Evolutionary conservation across 2,888 invertebrate species (phyloP).

Genomic region (Ceraclea dissimilis): DNA sequence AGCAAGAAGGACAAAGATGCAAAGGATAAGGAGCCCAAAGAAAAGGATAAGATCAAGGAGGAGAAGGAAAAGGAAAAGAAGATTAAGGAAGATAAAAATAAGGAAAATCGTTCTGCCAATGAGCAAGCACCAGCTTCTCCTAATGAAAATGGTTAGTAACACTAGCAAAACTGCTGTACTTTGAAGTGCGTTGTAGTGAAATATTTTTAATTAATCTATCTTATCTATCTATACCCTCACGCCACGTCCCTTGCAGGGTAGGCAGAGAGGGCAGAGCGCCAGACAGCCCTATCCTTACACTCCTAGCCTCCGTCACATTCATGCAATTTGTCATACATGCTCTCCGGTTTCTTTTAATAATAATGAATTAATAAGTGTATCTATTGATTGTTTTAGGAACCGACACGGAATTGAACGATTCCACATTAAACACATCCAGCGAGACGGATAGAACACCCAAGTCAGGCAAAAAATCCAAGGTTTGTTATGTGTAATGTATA

Average conservation of each 20-base stretch:
- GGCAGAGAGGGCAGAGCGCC: no score
- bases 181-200: neutral
- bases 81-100: slow-evolving; percentile 28
- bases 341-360: no score
- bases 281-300: no score
- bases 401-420: slow-evolving; percentile 41
- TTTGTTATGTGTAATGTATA: slow-evolving; percentile 27
- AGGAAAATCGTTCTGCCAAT: slow-evolving; percentile 36
- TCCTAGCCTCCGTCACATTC: no score
- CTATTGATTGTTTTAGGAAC: slow-evolving; percentile 40
- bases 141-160: slow-evolving; percentile 37
- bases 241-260: no score
- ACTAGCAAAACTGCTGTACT: no score
- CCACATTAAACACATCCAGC: slow-evolving; percentile 39
- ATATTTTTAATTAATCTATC: no score
- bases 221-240: no score
- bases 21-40: slow-evolving; percentile 21
- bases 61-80: slow-evolving; percentile 34
- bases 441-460: slow-evolving; percentile 43
- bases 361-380: no score
- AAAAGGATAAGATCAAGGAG: slow-evolving; percentile 31
- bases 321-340: no score
- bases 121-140: slow-evolving; percentile 34
- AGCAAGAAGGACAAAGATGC: slow-evolving; percentile 48
- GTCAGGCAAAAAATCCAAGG: slow-evolving; percentile 39